These are phyloP conservation scores for Phalloptychus januarius DNA, from an alignment of 2,797 vertebrate species.

Conservation along the genomic window DNA sequence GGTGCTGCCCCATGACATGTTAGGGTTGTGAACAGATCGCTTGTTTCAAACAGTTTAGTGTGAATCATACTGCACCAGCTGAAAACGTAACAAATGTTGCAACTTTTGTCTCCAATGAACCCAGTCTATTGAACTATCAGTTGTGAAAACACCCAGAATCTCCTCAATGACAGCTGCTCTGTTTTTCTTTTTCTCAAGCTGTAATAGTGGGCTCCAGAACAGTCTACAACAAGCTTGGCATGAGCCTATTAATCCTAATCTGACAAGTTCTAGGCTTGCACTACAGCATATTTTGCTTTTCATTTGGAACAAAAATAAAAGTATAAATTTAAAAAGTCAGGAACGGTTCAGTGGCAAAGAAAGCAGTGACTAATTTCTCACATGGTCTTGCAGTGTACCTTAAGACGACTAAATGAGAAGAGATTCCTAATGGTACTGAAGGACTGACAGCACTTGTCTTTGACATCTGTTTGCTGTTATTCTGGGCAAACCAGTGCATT, in stretches of 20 bases:
- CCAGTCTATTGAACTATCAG: too few relatives aligned
- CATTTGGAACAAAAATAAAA: not conserved
- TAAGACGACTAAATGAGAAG: slow-evolving; percentile 55
- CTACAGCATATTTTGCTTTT: not conserved
- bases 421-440: slow-evolving; percentile 66
- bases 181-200: not conserved
- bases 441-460: slow-evolving; percentile 64
- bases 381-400: slow-evolving; percentile 53
- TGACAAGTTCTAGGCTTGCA: not conserved
- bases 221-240: not conserved
- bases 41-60: too few relatives aligned
- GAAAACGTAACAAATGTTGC: too few relatives aligned
- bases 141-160: not conserved
- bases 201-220: not conserved
- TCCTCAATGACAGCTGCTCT: not conserved
- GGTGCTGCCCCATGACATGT: too few relatives aligned
- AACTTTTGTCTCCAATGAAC: too few relatives aligned
- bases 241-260: not conserved
- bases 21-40: too few relatives aligned
- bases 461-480: slow-evolving; percentile 73
- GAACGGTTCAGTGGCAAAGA: not conserved
- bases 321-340: not conserved
- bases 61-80: too few relatives aligned
- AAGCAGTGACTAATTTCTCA: not conserved
- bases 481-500: slow-evolving; percentile 72